Percentiles rank a stretch among this genome's conserved stretches.
Conservation (phyloP, 2,797 vertebrate species). For the Cyclura pinguis region DNA sequence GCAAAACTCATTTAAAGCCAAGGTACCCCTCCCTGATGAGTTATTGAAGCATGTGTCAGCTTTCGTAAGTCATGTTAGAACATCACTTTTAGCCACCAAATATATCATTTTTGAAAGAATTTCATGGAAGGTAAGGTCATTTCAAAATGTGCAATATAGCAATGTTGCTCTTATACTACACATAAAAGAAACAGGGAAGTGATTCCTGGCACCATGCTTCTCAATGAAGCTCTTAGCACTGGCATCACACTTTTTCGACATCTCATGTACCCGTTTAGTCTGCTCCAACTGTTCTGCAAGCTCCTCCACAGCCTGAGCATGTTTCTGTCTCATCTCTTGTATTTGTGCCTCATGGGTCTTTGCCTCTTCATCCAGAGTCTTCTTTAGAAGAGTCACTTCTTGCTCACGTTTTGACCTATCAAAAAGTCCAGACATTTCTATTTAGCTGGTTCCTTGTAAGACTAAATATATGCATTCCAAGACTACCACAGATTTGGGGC, state of each 20-base stretch:
- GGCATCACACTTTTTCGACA: not conserved
- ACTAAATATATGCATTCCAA: not conserved
- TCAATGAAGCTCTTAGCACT: not conserved
- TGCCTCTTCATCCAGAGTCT: slow-evolving; percentile 91
- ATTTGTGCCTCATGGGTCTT: slow-evolving; percentile 91
- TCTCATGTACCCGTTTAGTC: slow-evolving; percentile 88
- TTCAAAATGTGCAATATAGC: not conserved
- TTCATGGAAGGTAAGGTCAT: not conserved
- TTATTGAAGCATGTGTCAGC: not conserved
- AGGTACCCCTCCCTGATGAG: not conserved
- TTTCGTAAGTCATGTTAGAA: not conserved
- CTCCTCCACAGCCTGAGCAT: slow-evolving; percentile 93
- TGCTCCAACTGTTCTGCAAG: slow-evolving; percentile 97
- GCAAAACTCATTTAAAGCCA: not conserved
- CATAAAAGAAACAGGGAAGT: slow-evolving; percentile 4
- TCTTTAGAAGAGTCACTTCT: slow-evolving; percentile 94
- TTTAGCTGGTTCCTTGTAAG: slow-evolving; percentile 2
- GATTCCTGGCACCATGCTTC: slow-evolving; percentile 1
- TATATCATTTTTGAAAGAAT: not conserved
- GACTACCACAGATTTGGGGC: not conserved
- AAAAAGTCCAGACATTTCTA: slow-evolving; percentile 32
- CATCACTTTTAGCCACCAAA: not conserved
- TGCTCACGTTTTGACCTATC: slow-evolving; percentile 92
- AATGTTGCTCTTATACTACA: not conserved
- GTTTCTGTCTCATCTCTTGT: slow-evolving; percentile 94